Evolutionary conservation across 2,888 invertebrate species (phyloP).

Genomic region (Acanthosepion esculentum): DNA sequence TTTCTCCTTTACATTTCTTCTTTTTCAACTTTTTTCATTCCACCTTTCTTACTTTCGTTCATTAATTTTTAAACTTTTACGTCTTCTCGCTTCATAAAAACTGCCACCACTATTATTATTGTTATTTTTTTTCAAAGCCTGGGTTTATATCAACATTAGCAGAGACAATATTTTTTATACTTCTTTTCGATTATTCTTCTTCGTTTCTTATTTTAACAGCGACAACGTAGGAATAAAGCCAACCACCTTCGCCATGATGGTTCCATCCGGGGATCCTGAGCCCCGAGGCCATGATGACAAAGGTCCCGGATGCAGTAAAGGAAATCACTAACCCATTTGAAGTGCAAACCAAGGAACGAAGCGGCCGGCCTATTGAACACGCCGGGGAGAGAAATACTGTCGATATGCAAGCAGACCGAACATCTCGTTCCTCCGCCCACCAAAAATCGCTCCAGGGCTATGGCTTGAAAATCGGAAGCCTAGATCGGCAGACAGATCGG

Average conservation of each 20-base stretch:
- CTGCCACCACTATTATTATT: neutral
- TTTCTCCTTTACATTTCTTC: no score
- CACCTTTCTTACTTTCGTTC: neutral
- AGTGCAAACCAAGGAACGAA: slow-evolving; percentile 20
- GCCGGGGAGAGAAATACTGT: slow-evolving; percentile 9
- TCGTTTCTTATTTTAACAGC: neutral
- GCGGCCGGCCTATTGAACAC: neutral
- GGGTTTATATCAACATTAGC: neutral
- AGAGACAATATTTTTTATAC: no score
- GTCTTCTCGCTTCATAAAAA: neutral
- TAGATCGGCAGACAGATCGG: neutral
- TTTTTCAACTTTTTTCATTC: no score
- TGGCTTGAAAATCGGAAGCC: neutral
- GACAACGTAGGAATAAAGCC: neutral
- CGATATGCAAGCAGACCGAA: neutral
- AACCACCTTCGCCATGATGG: neutral
- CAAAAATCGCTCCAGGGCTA: neutral
- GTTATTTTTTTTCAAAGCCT: neutral
- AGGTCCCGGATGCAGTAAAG: neutral
- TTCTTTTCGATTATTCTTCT: no score
- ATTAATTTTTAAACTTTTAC: neutral
- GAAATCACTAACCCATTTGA: slow-evolving; percentile 11
- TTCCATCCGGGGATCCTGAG: neutral
- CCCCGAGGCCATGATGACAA: neutral
- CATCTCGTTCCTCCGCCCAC: neutral